phyloP scores from a whole-genome alignment of 2,113 vertebrate genomes.

The Hemiscyllium ocellatum region DNA sequence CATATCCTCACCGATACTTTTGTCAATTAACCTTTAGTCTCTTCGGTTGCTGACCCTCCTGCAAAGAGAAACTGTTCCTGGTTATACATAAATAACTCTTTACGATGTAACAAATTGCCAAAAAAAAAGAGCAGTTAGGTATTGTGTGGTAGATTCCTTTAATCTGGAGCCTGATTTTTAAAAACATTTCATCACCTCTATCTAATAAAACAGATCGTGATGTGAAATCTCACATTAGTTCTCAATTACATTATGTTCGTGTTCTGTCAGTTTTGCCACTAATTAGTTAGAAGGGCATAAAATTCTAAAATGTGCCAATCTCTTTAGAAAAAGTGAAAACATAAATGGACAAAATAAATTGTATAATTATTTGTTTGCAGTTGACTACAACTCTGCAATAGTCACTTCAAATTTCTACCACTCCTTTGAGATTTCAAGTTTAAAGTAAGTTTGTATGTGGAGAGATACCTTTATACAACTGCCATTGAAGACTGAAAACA shows the following conservation, averaged over 20 bases:
- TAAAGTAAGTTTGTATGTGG: background rate
- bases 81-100: background rate
- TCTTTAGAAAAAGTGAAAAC: background rate
- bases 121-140: background rate
- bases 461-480: background rate
- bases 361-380: no score
- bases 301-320: background rate
- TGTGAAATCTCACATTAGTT: background rate
- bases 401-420: background rate
- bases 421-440: background rate
- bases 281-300: background rate
- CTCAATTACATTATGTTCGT: background rate
- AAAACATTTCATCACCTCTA: background rate
- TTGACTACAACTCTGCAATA: background rate
- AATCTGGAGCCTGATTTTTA: background rate
- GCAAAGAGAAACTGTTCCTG: background rate
- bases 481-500: background rate
- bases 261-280: background rate
- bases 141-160: background rate
- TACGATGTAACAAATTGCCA: background rate
- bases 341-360: background rate
- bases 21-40: background rate
- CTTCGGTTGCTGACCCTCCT: background rate
- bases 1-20: background rate
- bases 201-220: background rate